phyloP scores from a whole-genome alignment of 2,113 vertebrate genomes.

The Lonchura striata region DNA sequence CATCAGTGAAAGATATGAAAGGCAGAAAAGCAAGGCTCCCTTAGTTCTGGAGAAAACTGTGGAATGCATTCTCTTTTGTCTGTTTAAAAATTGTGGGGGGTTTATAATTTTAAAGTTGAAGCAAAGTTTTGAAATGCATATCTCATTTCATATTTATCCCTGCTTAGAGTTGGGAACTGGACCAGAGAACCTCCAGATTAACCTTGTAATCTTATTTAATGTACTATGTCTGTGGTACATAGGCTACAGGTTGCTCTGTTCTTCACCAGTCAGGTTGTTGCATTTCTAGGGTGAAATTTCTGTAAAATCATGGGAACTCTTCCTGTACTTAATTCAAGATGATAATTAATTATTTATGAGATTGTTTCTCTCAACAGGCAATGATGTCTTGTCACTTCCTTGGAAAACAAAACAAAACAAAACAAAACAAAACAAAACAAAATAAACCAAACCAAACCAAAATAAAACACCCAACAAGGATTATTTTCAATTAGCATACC shows the following conservation, averaged over 20 bases:
- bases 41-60: neutral
- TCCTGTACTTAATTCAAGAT: neutral
- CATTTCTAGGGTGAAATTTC: neutral
- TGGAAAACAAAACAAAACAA: neutral
- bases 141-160: neutral
- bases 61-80: neutral
- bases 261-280: neutral
- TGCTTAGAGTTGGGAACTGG: neutral
- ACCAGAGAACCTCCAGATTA: neutral
- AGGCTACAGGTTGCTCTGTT: neutral
- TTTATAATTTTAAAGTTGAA: neutral
- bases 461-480: fast-evolving
- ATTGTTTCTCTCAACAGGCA: neutral
- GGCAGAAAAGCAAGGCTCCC: neutral
- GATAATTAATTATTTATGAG: neutral
- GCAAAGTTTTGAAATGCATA: neutral
- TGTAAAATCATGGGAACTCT: neutral
- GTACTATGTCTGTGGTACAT: neutral
- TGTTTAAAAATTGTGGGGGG: fast-evolving
- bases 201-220: neutral
- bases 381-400: neutral
- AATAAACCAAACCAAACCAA: neutral
- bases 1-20: neutral
- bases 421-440: neutral
- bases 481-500: neutral